Percentiles rank a stretch among this genome's conserved stretches.
Evolutionary conservation across 2,797 vertebrate genomes (phyloP).

Genomic region (Uromys caudimaculatus): DNA sequence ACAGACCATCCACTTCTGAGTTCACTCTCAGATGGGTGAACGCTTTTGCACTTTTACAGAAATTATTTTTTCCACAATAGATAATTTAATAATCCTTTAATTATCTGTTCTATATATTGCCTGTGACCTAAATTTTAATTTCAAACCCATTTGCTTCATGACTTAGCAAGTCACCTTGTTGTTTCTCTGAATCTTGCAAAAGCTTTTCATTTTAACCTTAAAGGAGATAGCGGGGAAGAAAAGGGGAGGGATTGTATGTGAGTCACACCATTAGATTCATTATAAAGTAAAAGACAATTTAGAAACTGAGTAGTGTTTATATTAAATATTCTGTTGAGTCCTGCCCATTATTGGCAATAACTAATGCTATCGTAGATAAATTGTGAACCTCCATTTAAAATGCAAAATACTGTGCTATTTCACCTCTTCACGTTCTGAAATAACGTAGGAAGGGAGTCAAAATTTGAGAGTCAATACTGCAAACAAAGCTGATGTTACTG

Average conservation of each 20-base stretch:
- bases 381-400: constrained; percentile 7
- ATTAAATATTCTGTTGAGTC: not conserved
- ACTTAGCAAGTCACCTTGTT: not conserved
- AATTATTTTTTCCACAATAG: constrained; percentile 20
- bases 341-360: constrained; percentile 1
- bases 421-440: not conserved
- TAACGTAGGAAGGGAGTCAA: not conserved
- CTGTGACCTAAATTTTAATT: constrained; percentile 25
- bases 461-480: not conserved
- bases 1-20: not conserved
- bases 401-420: not conserved
- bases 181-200: constrained; percentile 10
- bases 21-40: not conserved
- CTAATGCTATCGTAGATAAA: not conserved
- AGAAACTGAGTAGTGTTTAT: not conserved
- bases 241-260: not conserved
- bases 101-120: not conserved
- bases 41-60: not conserved
- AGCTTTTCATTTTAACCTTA: constrained; percentile 48
- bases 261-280: not conserved
- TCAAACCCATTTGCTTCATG: not conserved
- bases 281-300: not conserved
- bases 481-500: not conserved
- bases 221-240: not conserved
- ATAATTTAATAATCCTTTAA: constrained; percentile 22